Evolutionary conservation across 1,140 invertebrate genomes (phyloP), one percentile per base, ranked within the genome.

Genomic region (Drosophila nigromelanica): DNA sequence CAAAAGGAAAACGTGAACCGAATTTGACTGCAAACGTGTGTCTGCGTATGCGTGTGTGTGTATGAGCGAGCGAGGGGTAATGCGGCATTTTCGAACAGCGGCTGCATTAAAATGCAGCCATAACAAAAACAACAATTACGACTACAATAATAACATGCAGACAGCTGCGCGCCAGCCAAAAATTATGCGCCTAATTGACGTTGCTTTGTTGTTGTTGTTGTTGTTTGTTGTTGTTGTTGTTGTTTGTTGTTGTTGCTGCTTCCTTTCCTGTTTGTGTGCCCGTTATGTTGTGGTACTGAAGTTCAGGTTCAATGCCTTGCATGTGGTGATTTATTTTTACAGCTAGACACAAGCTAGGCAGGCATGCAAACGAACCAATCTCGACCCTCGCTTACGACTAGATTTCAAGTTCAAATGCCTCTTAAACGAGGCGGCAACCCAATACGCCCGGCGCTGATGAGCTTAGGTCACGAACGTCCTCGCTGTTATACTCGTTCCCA

Each of bases 301-400:
- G 80, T 83, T 89, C 76, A 89, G 74, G 85, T 89, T 89, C 77
- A 83, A 77, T 89, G 83, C 76, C 83, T 89, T 83, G 79, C 76
- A 80, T 80, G 80, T 86, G 67, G 43, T 48, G 58, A 63, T 89
- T 85, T 78, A 85, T 78, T 80, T 80, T 78, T 89, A 66, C 63
- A 52, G 63, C 69, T 77, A 66, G 69, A 56, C 50, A 24, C 40
- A 30, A n/a, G n/a, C 40, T 35, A 35, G 50, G 14, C 54, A 42
- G 21, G 54, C 59, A 67, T 71, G 61, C 58, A 51, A 75, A 64
- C 47, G 21, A 61, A 48, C n/a, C 40, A 35, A 62, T 21, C 52
- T 70, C 63, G 47, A 52, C 54, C 55, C 55, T 21, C 15, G 11
- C 48, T 55, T 30, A 15, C 33, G 48, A 33, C 40, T 14, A 48